Conservation (phyloP, 2,797 vertebrate genomes). For the Tokudaia muenninki region DNA sequence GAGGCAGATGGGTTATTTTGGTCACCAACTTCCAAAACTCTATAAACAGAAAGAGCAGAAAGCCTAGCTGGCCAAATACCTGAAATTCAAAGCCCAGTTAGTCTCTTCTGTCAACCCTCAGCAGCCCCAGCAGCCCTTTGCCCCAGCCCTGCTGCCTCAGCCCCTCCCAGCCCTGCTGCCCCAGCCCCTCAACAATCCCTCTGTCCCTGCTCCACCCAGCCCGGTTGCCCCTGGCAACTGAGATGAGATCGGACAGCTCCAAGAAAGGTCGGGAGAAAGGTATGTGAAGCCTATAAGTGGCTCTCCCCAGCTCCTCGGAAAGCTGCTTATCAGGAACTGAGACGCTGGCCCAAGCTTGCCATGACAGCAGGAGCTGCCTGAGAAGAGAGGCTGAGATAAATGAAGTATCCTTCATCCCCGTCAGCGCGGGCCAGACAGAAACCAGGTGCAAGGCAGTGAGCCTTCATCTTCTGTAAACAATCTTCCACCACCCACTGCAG, state of each 20-base stretch:
- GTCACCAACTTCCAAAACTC: slow-evolving; percentile 33
- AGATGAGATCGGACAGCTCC: neutral
- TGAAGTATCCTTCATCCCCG: slow-evolving; percentile 85
- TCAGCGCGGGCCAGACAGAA: slow-evolving; percentile 88
- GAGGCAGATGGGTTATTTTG: neutral
- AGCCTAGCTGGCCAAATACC: neutral
- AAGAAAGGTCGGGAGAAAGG: slow-evolving; percentile 51
- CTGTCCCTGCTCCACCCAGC: neutral
- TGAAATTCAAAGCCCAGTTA: slow-evolving; percentile 48
- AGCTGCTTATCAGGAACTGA: slow-evolving; percentile 83
- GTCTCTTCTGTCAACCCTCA: slow-evolving; percentile 10
- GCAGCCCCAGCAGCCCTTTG: neutral
- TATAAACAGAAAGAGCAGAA: slow-evolving; percentile 17
- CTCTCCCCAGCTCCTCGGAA: slow-evolving; percentile 73
- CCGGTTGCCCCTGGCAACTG: slow-evolving; percentile 15
- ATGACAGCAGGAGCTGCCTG: slow-evolving; percentile 85
- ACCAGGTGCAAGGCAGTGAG: slow-evolving; percentile 87
- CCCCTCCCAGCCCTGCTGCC: neutral
- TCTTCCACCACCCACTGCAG: slow-evolving; percentile 80
- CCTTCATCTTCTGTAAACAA: slow-evolving; percentile 88
- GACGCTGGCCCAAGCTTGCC: slow-evolving; percentile 78
- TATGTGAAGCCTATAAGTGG: slow-evolving; percentile 43
- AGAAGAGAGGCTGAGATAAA: slow-evolving; percentile 87
- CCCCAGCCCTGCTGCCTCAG: neutral
- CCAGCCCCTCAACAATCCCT: neutral